Base-by-base conservation (phyloP, 2,888 invertebrate genomes). In the Cerceris rybyensis region DNA sequence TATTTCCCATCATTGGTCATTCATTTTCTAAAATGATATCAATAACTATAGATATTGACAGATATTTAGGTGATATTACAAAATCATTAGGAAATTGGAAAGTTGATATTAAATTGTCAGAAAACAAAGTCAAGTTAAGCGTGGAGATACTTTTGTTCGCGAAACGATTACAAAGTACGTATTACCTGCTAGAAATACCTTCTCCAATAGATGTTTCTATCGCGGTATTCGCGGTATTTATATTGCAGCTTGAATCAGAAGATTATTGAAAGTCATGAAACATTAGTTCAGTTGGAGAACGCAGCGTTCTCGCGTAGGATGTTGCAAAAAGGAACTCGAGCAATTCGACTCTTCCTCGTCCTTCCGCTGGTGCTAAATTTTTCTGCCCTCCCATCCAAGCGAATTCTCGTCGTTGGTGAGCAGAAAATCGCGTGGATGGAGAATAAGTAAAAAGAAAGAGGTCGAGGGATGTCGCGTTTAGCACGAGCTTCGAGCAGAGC, bases 271-370 rank as follows among this genome's bases (percentile, higher is more conserved):
- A 46, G 46, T 46, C 13, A n/a, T 28, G 41, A 13, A 14, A 39
- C 52, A 28, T 52, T n/a, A 61, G 11, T n/a, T n/a, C 57, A 14
- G 11, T 14, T 41, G 49, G 11, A 49, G 60, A 6, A 7, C 58
- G 63, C 49, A 46, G 41, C 9, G 49, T 65, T 71, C 66, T 75
- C 64, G 76, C 67, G 71, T 75, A 50, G 71, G 71, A 67, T 67
- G 9, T n/a, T 64, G 28, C 28, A 28, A 28, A 28, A 28, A 28
- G 4, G 28, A 4, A 28, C 28, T 28, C 28, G 28, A 28, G 28
- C 28, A 28, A 28, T 28, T 28, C 28, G 65, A 42, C 49, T 61
- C 66, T 67, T 71, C 75, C 66, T 61, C 70, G 43, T 70, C 73
- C 17, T 55, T 73, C 58, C 61, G 39, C 49, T 14, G 55, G 60